A percentile compares a stretch with the other conserved stretches of the same genome.
Evolutionary conservation across 1,140 invertebrate species (phyloP).

Genomic region (Elymnias hypermnestra): DNA sequence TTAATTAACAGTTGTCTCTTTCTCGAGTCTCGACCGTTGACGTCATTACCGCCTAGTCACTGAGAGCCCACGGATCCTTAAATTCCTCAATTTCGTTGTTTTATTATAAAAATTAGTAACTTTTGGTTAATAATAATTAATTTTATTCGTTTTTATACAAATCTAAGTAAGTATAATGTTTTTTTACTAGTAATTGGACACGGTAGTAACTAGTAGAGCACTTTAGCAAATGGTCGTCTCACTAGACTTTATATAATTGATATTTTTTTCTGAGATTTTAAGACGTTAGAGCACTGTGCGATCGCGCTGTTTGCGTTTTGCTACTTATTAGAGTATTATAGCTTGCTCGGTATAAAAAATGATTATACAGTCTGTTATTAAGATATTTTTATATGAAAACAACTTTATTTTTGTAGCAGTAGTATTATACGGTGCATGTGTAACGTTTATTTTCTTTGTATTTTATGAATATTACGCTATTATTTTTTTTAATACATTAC

Average conservation of each 20-base stretch:
- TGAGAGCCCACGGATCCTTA: conserved; percentile 66
- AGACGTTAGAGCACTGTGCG: conserved; percentile 38
- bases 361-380: conserved; percentile 71
- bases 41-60: conserved; percentile 73
- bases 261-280: conserved; percentile 58
- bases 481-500: conserved; percentile 64
- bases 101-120: conserved; percentile 61
- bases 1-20: conserved; percentile 39
- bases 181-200: conserved; percentile 57
- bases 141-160: conserved; percentile 69
- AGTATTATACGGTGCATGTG: conserved; percentile 73
- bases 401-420: conserved; percentile 69
- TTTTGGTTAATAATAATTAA: conserved; percentile 62
- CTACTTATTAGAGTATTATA: conserved; percentile 66
- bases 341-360: conserved; percentile 63
- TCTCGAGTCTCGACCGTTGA: conserved; percentile 42
- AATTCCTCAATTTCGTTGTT: conserved; percentile 60
- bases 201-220: conserved; percentile 71
- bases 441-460: conserved; percentile 66
- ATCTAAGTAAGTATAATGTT: conserved; percentile 52
- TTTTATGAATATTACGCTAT: conserved; percentile 70
- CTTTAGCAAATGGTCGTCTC: conserved; percentile 65
- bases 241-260: conserved; percentile 61
- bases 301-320: conserved; percentile 30
- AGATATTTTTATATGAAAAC: conserved; percentile 72